Base-by-base conservation (phyloP, 2,113 vertebrate genomes). In the Dermatemys mawii region DNA sequence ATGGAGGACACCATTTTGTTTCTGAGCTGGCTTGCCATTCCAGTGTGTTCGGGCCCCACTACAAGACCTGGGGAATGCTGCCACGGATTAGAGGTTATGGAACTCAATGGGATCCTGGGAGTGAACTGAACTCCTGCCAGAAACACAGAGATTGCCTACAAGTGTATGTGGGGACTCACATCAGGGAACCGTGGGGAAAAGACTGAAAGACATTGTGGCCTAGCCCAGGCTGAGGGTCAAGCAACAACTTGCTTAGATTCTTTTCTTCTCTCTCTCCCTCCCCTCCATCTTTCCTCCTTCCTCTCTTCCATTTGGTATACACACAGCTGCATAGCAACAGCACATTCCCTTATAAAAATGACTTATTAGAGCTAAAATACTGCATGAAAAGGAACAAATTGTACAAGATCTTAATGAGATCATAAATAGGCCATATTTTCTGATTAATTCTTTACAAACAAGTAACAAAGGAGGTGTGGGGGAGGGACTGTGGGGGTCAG, bases 291-390 rank as follows among this genome's bases (percentile, higher is more conserved):
- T 67, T n/a, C 60, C 60, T 38, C 38, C 63, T 70, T 89, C 81
- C 17, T 93, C 88, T 93, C 83, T 76, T 89, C 78, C 89, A 0
- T 63, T 26, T 53, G 86, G 73, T 35, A 90, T 67, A 82, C 67
- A 78, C 5, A 0, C 51, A 85, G 97, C 96, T 97, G 95, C 91
- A 0, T 97, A 96, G 96, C 94, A 97, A 97, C 96, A 90, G 87
- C 91, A 90, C 0, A 0, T 86, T 90, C 78, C 63, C 93, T 93
- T 73, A 92, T 93, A 81, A 96, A 89, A 67, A 60, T 78, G 41
- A 73, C 32, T 89, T 86, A 46, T 27, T 86, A 87, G 84, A 87
- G 94, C 83, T 29, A 92, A 90, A 94, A 78, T 75, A 84, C 0
- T 92, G 87, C 87, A 94, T 89, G 80, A 93, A 92, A 94, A 83